Conservation (phyloP, 1,140 invertebrate species). For the Episyrphus balteatus region DNA sequence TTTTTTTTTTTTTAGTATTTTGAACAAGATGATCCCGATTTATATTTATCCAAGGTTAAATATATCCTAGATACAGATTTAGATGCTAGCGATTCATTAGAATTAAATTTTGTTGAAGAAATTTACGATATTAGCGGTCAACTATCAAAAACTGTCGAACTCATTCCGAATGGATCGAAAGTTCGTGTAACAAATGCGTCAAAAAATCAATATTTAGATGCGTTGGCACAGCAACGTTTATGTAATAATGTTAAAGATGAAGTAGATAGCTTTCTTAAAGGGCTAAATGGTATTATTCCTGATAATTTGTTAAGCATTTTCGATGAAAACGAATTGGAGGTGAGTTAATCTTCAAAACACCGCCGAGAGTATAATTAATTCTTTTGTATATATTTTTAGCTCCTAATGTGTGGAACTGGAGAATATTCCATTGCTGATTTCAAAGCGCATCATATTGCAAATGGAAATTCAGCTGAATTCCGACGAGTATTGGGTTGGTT, state of each 20-base stretch:
- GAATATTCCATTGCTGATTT: constrained; percentile 86
- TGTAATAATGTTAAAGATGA: constrained; percentile 71
- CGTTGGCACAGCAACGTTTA: constrained; percentile 77
- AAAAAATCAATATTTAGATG: constrained; percentile 62
- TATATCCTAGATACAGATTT: constrained; percentile 87
- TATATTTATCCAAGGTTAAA: constrained; percentile 84
- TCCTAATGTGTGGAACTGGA: constrained; percentile 85
- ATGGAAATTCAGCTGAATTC: constrained; percentile 73
- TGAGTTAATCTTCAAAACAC: constrained; percentile 31
- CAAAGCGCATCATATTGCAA: constrained; percentile 74
- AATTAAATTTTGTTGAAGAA: constrained; percentile 80
- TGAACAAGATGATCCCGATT: constrained; percentile 88
- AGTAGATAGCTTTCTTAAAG: constrained; percentile 78
- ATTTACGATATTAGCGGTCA: constrained; percentile 72
- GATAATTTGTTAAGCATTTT: constrained; percentile 89
- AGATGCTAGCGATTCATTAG: constrained; percentile 56
- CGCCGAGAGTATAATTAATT: neutral
- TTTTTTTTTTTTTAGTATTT: constrained; percentile 53
- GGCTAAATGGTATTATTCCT: constrained; percentile 81
- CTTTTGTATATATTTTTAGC: constrained; percentile 42
- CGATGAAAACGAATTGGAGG: constrained; percentile 93
- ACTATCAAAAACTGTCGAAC: constrained; percentile 60
- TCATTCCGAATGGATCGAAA: constrained; percentile 62
- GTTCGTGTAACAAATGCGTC: constrained; percentile 32
- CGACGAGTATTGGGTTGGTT: constrained; percentile 82